phyloP scores from a whole-genome alignment of 2,888 invertebrate species.

The Lasioglossum morio region DNA sequence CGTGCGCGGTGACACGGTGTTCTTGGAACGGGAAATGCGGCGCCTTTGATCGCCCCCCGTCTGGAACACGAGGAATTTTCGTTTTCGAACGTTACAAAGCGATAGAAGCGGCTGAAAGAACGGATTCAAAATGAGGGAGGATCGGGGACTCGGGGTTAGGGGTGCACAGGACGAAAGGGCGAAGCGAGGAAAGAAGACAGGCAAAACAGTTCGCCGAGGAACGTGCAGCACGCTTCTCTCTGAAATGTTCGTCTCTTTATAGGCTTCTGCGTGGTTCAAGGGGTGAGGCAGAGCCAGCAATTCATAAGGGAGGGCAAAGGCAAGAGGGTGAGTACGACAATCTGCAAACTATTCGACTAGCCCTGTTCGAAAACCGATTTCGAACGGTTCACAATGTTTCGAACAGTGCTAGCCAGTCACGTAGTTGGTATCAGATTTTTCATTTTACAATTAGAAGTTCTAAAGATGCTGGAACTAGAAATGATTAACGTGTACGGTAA shows the following conservation, averaged over 20 bases:
- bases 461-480: too few species aligned
- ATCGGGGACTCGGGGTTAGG: conserved; percentile 1
- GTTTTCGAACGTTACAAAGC: conserved; percentile 58
- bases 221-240: conserved; percentile 31
- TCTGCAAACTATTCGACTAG: conserved; percentile 50
- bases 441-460: background rate
- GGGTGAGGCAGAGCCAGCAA: conserved; percentile 93
- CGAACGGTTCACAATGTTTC: background rate
- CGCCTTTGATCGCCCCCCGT: conserved; percentile 52
- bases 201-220: conserved; percentile 53
- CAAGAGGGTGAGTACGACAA: conserved; percentile 89
- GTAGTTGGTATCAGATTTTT: background rate
- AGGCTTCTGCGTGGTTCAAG: conserved; percentile 94
- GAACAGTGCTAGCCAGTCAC: background rate
- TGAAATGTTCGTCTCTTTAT: conserved; percentile 76
- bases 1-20: conserved; percentile 19
- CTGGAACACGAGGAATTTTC: conserved; percentile 53
- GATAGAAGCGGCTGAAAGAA: conserved; percentile 32
- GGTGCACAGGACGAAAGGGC: background rate
- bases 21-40: conserved; percentile 35
- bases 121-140: conserved; percentile 34
- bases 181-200: conserved; percentile 15
- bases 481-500: too few species aligned
- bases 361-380: conserved; percentile 1
- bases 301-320: conserved; percentile 94